A percentile compares a stretch with the other conserved stretches of the same genome.
phyloP scores from a whole-genome alignment of 2,888 invertebrate genomes.

The Hedya salicella region DNA sequence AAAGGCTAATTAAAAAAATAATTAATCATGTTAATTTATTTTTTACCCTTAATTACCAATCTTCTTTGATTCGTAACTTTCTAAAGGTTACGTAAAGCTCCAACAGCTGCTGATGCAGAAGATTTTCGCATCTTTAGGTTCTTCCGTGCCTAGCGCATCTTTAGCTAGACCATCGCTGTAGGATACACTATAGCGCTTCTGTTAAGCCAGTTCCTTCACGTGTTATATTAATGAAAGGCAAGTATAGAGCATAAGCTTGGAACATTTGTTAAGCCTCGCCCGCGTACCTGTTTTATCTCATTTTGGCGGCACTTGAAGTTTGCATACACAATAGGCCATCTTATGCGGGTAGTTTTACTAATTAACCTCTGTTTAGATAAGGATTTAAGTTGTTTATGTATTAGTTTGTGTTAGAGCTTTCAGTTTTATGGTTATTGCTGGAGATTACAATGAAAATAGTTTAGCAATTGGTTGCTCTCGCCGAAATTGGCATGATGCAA shows the following conservation, averaged over 20 bases:
- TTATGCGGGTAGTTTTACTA: slow-evolving; percentile 42
- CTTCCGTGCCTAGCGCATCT: too few species aligned
- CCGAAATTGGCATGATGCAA: too few species aligned
- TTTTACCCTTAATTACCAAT: slow-evolving; percentile 16
- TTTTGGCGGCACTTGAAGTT: slow-evolving; percentile 63
- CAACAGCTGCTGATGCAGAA: too few species aligned
- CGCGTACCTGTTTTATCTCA: slow-evolving; percentile 75
- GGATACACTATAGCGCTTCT: neutral
- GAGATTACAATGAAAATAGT: neutral
- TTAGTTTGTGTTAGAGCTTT: slow-evolving; percentile 1
- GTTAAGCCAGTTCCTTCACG: slow-evolving; percentile 2
- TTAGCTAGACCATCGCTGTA: too few species aligned
- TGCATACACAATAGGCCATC: slow-evolving; percentile 53
- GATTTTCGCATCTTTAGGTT: too few species aligned
- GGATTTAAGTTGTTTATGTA: slow-evolving; percentile 9
- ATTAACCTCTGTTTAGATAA: slow-evolving; percentile 31
- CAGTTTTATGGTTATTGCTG: neutral
- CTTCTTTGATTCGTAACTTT: slow-evolving; percentile 5
- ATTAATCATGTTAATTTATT: slow-evolving; percentile 28
- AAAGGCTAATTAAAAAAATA: slow-evolving; percentile 49
- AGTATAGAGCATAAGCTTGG: slow-evolving; percentile 7
- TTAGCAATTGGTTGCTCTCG: neutral
- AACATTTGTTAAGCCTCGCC: slow-evolving; percentile 47
- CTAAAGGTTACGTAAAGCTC: neutral
- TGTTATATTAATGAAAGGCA: slow-evolving; percentile 14